phyloP scores from a whole-genome alignment of 2,113 vertebrate genomes.

The Hemibagrus wyckioides region DNA sequence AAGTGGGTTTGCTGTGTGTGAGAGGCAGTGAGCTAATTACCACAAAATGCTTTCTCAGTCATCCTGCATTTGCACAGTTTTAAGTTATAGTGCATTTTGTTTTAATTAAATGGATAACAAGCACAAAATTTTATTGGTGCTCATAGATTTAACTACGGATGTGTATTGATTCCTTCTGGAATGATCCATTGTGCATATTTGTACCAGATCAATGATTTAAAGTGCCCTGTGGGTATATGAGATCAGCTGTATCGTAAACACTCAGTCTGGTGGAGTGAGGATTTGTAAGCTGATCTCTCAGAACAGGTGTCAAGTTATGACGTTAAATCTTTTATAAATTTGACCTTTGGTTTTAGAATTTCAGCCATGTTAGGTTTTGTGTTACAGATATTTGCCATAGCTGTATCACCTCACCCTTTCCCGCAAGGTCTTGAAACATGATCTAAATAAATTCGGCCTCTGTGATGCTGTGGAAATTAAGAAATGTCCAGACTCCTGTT shows the following conservation, averaged over 20 bases:
- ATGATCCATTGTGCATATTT: neutral
- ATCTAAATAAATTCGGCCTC: neutral
- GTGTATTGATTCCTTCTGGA: neutral
- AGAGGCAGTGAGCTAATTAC: neutral
- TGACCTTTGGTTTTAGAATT: neutral
- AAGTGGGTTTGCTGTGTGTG: neutral
- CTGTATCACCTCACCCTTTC: conserved; percentile 14
- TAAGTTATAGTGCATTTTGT: neutral
- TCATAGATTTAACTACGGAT: neutral
- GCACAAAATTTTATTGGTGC: neutral
- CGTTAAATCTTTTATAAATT: conserved; percentile 7
- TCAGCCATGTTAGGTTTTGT: neutral
- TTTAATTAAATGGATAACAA: neutral
- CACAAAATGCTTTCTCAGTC: neutral
- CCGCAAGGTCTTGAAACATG: neutral
- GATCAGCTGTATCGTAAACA: neutral
- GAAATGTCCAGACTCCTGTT: neutral
- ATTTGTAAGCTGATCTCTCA: neutral
- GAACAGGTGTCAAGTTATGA: neutral
- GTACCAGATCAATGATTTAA: neutral
- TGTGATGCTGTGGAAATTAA: conserved; percentile 20
- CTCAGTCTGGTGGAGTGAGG: neutral
- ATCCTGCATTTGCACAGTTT: neutral
- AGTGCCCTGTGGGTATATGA: neutral
- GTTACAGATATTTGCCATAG: neutral